These are phyloP conservation scores for Drosophila colorata DNA, from an alignment of 2,888 invertebrate genomes.

Conservation along the genomic window DNA sequence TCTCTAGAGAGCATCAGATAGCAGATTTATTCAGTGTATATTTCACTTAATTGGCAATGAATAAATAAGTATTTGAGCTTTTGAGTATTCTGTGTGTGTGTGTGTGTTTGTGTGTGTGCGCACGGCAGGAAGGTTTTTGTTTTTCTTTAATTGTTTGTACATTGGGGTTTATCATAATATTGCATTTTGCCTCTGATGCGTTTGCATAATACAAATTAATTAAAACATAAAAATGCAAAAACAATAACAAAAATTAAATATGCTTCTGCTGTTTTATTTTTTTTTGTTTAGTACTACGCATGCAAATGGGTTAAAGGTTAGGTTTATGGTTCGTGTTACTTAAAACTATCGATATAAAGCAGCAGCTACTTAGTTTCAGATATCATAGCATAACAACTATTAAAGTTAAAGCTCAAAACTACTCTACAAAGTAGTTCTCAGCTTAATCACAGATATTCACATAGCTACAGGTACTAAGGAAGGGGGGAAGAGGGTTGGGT, in stretches of 20 bases:
- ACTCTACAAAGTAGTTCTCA: conserved; percentile 16
- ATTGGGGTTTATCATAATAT: conserved; percentile 29
- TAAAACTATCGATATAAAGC: conserved; percentile 9
- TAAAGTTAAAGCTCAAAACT: conserved; percentile 19
- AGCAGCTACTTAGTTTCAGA: conserved; percentile 8
- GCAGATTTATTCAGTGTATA: conserved; percentile 30
- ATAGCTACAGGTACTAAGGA: conserved; percentile 11
- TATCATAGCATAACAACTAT: conserved; percentile 1
- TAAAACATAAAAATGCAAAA: conserved; percentile 39
- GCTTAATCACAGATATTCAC: conserved; percentile 25
- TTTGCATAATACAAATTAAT: conserved; percentile 31
- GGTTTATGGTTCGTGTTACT: conserved; percentile 30
- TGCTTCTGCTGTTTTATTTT: conserved; percentile 25
- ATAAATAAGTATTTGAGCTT: conserved; percentile 29
- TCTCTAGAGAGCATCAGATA: conserved; percentile 1
- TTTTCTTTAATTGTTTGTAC: conserved; percentile 34
- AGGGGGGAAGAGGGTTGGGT: background rate
- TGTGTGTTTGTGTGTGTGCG: conserved; percentile 65
- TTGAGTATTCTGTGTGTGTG: conserved; percentile 14
- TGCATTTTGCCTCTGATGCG: conserved; percentile 27
- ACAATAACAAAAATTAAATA: conserved; percentile 27
- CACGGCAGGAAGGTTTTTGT: conserved; percentile 84
- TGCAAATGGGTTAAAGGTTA: conserved; percentile 14
- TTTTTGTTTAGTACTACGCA: conserved; percentile 40
- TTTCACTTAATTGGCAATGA: conserved; percentile 42